Conservation (phyloP, 2,888 invertebrate genomes). For the Acleris literana region DNA sequence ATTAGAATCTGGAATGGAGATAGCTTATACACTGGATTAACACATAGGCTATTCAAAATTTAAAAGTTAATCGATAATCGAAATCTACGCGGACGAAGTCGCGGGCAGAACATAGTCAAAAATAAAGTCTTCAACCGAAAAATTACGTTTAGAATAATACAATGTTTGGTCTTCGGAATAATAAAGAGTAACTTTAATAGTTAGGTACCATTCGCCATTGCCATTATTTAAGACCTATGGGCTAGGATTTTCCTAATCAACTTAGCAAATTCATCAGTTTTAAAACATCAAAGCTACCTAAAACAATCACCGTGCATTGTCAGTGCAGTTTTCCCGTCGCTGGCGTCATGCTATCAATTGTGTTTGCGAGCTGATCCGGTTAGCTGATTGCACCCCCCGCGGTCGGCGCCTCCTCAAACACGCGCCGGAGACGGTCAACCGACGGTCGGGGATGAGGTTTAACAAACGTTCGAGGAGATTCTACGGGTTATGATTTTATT, state of each 20-base stretch:
- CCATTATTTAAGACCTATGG: too few species aligned
- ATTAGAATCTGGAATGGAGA: too few species aligned
- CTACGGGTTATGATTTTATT: slow-evolving; percentile 7
- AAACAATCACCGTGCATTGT: slow-evolving; percentile 15
- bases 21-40: too few species aligned
- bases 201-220: too few species aligned
- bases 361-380: slow-evolving; percentile 75
- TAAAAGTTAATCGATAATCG: too few species aligned
- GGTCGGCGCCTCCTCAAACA: slow-evolving; percentile 65
- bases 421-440: slow-evolving; percentile 35
- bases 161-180: too few species aligned
- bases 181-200: too few species aligned
- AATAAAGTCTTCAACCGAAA: too few species aligned
- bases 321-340: slow-evolving; percentile 42
- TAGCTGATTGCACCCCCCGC: slow-evolving; percentile 71
- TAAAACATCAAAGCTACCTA: slow-evolving; percentile 1
- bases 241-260: background rate
- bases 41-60: too few species aligned
- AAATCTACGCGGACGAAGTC: too few species aligned
- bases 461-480: background rate
- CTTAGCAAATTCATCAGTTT: background rate
- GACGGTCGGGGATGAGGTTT: slow-evolving; percentile 5
- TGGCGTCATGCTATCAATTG: slow-evolving; percentile 62
- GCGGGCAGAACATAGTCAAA: too few species aligned
- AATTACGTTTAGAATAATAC: too few species aligned